Base-by-base conservation (phyloP, 1,140 invertebrate species). In the Aphis gossypii region DNA sequence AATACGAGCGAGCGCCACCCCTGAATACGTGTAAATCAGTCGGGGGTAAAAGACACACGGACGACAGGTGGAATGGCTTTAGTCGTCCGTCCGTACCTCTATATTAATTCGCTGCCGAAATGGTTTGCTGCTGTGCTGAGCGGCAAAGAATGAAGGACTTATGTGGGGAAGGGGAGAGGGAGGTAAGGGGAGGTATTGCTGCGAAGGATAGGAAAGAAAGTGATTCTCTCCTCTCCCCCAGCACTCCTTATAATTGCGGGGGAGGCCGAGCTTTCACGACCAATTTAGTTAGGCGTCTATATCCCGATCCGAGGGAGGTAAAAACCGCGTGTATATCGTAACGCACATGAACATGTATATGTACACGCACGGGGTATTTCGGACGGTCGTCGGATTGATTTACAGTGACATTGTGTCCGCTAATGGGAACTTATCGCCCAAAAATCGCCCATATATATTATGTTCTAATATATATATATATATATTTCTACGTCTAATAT, bases 341-440 rank as follows among this genome's bases (percentile, higher is more conserved):
- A 76, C 30, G 30, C 3, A 20, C 48, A 51, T 23, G n/a, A 14
- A 35, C 44, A 20, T 21, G 46, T 88, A 48, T 51, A 86, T 86
- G 48, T n/a, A 88, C 14, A 21, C 46, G 30, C 21, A 35, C 38
- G 11, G 1, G 46, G 48, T 51, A 46, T 89, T 54, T 89, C 23
- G 25, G 30, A 4, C 44, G 41, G 44, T 25, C 48, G 48, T 38
- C 88, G 20, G 51, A 89, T 41, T 89, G 48, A 89, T 89, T 89
- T 89, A 89, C 88, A 56, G 88, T 89, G 46, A 35, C 87, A 35
- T 89, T 56, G 88, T 89, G 48, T 38, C 35, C 35, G 51, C 21
- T 56, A 89, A 89, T 56, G 35, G 88, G 35, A 56, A 89, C 48
- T 89, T 89, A 89, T 89, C 51, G 88, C 54, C 88, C 88, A 9